A percentile compares a stretch with the other conserved stretches of the same genome.
phyloP scores from a whole-genome alignment of 2,113 vertebrate species.

The Cariama cristata region DNA sequence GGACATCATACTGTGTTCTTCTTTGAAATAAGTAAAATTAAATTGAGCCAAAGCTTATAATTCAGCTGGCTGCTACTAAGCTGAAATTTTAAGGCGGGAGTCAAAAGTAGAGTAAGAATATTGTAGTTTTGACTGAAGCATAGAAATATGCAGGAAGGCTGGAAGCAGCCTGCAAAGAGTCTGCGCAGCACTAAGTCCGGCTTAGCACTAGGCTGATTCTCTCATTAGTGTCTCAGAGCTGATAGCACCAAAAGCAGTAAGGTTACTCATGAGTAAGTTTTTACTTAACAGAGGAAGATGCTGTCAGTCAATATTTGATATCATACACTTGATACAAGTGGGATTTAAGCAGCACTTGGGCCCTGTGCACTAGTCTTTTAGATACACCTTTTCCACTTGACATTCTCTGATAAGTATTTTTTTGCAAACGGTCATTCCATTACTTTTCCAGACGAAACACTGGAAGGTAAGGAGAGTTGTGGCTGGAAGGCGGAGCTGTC shows the following conservation, averaged over 20 bases:
- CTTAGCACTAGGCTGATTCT: not conserved
- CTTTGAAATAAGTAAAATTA: not conserved
- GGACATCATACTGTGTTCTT: not conserved
- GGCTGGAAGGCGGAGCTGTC: not conserved
- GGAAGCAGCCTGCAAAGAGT: not conserved
- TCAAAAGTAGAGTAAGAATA: not conserved
- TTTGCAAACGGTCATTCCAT: not conserved
- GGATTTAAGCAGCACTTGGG: not conserved
- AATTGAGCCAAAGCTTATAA: not conserved
- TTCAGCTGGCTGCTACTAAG: not conserved
- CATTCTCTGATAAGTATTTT: not conserved
- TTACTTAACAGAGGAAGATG: not conserved
- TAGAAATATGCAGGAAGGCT: not conserved
- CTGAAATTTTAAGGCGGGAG: not conserved
- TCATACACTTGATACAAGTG: not conserved
- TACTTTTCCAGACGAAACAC: not conserved
- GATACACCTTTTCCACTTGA: not conserved
- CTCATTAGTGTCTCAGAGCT: rapidly evolving
- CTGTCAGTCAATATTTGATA: not conserved
- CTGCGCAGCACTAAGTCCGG: not conserved
- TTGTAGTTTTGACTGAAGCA: rapidly evolving
- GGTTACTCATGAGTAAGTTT: not conserved
- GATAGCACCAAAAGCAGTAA: not conserved
- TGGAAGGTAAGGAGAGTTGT: not conserved
- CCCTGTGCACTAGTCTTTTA: not conserved